These are phyloP conservation scores for Hyles euphorbiae DNA, from an alignment of 1,140 invertebrate species.

Conservation along the genomic window DNA sequence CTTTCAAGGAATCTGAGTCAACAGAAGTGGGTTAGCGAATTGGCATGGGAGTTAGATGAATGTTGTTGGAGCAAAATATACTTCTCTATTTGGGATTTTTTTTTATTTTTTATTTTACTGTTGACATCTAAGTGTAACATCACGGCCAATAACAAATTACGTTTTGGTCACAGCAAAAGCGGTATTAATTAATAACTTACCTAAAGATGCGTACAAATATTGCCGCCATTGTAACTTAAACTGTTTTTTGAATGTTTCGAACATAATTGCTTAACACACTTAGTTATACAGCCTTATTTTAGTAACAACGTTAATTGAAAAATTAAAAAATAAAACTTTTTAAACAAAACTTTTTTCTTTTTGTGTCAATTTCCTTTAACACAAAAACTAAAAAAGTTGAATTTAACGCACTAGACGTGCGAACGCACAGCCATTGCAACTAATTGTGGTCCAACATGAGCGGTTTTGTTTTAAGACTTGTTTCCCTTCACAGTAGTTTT, in stretches of 20 bases:
- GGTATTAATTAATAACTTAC: constrained; percentile 30
- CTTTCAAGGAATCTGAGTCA: too few relatives aligned
- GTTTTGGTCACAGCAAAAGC: too few relatives aligned
- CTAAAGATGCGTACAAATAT: constrained; percentile 65
- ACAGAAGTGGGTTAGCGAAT: too few relatives aligned
- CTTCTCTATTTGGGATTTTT: too few relatives aligned
- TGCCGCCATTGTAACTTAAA: constrained; percentile 65
- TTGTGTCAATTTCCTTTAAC: constrained; percentile 4
- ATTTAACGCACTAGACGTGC: constrained; percentile 33
- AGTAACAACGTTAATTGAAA: too few relatives aligned
- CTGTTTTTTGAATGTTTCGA: constrained; percentile 38
- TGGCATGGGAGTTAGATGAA: too few relatives aligned
- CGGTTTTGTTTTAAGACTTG: constrained; percentile 4
- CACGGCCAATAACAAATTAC: too few relatives aligned
- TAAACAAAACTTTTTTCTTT: constrained; percentile 2
- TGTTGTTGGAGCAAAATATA: too few relatives aligned
- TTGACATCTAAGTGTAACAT: too few relatives aligned
- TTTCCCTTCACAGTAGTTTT: constrained; percentile 45
- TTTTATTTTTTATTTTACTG: too few relatives aligned
- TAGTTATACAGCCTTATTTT: background rate
- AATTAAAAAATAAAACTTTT: too few relatives aligned
- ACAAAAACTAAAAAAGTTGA: constrained; percentile 5
- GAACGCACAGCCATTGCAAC: constrained; percentile 37
- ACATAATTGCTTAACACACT: constrained; percentile 37
- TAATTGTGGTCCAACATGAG: constrained; percentile 31